Conservation (phyloP, 2,113 vertebrate species). For the Hypocryptadius cinnamomeus region DNA sequence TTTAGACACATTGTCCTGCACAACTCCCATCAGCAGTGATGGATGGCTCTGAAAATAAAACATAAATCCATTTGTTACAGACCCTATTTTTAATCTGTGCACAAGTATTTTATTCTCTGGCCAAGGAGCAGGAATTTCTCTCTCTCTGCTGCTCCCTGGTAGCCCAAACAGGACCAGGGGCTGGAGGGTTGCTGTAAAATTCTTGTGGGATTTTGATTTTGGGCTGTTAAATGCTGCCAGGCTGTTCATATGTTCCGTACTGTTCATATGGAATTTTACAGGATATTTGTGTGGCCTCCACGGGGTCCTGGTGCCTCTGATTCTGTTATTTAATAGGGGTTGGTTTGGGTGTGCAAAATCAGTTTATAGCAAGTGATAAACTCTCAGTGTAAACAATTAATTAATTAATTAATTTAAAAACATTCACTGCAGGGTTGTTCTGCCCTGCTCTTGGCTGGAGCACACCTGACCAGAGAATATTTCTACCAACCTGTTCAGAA, state of each 20-base stretch:
- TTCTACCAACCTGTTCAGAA: background rate
- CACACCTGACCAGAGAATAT: background rate
- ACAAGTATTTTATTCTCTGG: background rate
- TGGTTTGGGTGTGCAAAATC: background rate
- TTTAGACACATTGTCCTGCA: background rate
- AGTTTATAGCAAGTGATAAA: background rate
- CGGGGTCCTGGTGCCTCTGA: rapidly evolving
- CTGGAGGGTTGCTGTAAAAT: background rate
- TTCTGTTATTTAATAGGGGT: background rate
- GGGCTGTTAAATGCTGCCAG: background rate
- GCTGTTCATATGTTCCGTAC: no score
- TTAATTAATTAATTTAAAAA: background rate
- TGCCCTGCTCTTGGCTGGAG: background rate
- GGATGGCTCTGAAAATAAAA: background rate
- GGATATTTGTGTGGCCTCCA: rapidly evolving
- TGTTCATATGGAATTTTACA: background rate
- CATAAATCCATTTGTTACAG: background rate
- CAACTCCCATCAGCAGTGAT: background rate
- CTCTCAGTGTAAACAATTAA: background rate
- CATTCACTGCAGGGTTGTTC: background rate
- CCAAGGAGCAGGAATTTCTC: background rate
- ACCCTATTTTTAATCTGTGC: constrained; percentile 16
- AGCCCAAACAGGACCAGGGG: background rate
- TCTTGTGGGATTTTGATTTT: background rate
- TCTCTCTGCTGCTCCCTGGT: background rate